Evolutionary conservation across 2,113 vertebrate species (phyloP), one percentile per base, ranked within the genome.

Genomic region (Pollachius pollachius): DNA sequence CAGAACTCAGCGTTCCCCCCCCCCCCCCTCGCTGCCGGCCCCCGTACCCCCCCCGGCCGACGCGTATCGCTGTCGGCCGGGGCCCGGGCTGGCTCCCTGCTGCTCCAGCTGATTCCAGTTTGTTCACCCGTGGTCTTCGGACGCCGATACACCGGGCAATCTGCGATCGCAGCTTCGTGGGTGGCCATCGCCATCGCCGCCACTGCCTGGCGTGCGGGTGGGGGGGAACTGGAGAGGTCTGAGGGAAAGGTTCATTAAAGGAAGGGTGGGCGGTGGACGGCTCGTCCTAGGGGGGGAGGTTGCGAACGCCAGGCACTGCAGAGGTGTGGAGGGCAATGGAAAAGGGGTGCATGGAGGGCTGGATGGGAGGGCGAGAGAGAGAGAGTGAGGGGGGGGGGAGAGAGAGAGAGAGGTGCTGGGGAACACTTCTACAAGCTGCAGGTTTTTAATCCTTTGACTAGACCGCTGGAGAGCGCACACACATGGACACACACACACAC

Each of bases 1-100:
- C 91, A 89, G 88, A 89, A 91, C 91, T 88, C 84, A 82, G 86
- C 85, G 84, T 86, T 81, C 79, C 82, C 72, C 85, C 71, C 85
- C 85, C 89, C 87, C 78, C 81, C 87, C 85, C 82, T 87, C 85
- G 85, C 82, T 65, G 78, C 79, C 37, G 37, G 37, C 37, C 37
- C 37, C 54, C 48, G 73, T 83, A 89, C 81, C 75, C 77, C 84
- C 76, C 87, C 77, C 75, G 77, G 80, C 83, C 81, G n/a, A n/a
- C 82, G 85, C 82, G 82, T 88, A 88, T 90, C 86, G 74, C 81
- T 89, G 87, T 85, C 88, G 86, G 72, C 77, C 37, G 37, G 37
- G 75, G 70, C 82, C 82, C 77, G 84, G 77, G 68, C 82, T 86
- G 87, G 85, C 87, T 86, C 84, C 83, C 85, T 81, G 81, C 80